These are phyloP conservation scores for Lepus oiostolus DNA, from an alignment of 2,797 vertebrate genomes.

Conservation along the genomic window DNA sequence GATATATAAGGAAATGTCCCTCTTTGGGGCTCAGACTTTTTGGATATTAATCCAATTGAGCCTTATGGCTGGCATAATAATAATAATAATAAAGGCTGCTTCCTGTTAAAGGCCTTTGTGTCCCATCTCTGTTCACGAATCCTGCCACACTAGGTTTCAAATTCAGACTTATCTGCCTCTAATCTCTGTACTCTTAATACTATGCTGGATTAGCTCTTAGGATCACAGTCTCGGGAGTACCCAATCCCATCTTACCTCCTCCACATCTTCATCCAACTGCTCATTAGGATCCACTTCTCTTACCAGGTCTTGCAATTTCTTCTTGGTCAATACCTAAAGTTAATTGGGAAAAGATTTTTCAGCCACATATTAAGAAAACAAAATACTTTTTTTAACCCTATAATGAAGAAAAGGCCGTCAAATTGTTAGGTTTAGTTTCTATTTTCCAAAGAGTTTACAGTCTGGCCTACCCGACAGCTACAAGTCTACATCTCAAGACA, in stretches of 20 bases:
- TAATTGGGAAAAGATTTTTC: slow-evolving; percentile 67
- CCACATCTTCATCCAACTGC: slow-evolving; percentile 98
- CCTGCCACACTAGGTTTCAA: background rate
- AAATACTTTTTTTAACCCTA: background rate
- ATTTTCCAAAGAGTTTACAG: slow-evolving; percentile 10
- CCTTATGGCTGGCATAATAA: no score
- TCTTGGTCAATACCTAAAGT: slow-evolving; percentile 96
- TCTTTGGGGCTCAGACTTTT: no score
- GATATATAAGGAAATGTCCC: no score
- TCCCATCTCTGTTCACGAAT: no score
- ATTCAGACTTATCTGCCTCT: slow-evolving; percentile 17
- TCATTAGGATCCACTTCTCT: slow-evolving; percentile 99
- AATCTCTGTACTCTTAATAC: background rate
- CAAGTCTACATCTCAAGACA: background rate
- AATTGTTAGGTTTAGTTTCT: background rate
- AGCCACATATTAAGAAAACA: slow-evolving; percentile 56
- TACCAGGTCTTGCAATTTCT: slow-evolving; percentile 98
- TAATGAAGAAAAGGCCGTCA: slow-evolving; percentile 43
- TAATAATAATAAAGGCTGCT: no score
- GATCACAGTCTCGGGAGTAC: background rate
- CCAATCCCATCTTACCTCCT: slow-evolving; percentile 91
- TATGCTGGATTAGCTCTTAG: background rate
- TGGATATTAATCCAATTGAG: no score
- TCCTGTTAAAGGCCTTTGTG: no score
- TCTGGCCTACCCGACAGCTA: background rate